A percentile compares a stretch with the other conserved stretches of the same genome.
Evolutionary conservation across 1,140 invertebrate species (phyloP).

Genomic region (Palaemon carinicauda): DNA sequence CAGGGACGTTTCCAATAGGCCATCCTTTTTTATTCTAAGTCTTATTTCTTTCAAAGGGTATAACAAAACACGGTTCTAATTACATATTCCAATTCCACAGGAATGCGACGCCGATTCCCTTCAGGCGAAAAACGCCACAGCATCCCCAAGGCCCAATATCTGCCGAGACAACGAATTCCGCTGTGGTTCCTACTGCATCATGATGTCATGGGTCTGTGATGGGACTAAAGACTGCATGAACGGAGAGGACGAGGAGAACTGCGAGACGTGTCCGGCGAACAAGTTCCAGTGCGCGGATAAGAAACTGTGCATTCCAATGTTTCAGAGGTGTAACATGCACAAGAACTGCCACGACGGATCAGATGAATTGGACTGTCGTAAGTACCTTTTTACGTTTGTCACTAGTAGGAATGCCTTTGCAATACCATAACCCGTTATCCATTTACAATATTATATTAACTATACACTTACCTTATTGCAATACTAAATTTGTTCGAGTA

Average conservation of each 20-base stretch:
- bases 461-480: too few species aligned
- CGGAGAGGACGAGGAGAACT: constrained; percentile 61
- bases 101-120: too few species aligned
- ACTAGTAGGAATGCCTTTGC: too few species aligned
- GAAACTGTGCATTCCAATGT: constrained; percentile 78
- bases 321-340: constrained; percentile 88
- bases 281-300: constrained; percentile 71
- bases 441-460: too few species aligned
- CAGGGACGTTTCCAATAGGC: too few species aligned
- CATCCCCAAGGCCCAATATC: constrained; percentile 63
- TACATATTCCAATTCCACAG: too few species aligned
- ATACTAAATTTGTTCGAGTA: too few species aligned
- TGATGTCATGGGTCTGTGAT: constrained; percentile 91
- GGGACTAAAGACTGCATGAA: constrained; percentile 64
- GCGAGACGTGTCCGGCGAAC: constrained; percentile 66
- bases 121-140: too few species aligned
- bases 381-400: not conserved
- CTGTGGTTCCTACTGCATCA: constrained; percentile 74
- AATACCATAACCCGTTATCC: too few species aligned
- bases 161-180: constrained; percentile 20
- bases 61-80: too few species aligned
- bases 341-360: constrained; percentile 87
- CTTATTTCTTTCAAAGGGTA: too few species aligned
- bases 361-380: constrained; percentile 72
- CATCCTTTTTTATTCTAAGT: too few species aligned